Evolutionary conservation across 2,888 invertebrate genomes (phyloP).

Genomic region (Cephus nigrinus): DNA sequence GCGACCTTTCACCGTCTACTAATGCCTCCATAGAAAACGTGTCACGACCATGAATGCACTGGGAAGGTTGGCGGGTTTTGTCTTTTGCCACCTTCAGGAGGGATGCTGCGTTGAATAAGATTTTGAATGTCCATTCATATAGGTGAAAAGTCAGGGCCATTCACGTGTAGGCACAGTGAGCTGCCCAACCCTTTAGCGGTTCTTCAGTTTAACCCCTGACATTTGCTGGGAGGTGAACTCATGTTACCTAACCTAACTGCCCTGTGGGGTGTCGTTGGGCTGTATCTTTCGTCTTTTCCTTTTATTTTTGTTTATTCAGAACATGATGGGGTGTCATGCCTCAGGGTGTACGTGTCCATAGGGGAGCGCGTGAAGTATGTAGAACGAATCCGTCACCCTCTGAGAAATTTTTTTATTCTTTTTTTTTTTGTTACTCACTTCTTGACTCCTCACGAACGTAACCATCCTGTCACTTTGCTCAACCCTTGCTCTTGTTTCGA

Average conservation of each 20-base stretch:
- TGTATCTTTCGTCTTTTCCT: not conserved
- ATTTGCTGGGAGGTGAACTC: not conserved
- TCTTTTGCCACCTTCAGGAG: not conserved
- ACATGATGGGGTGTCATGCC: constrained; percentile 1
- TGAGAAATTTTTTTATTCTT: not conserved
- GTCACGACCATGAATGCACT: not conserved
- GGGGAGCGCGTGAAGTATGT: not conserved
- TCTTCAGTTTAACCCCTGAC: constrained; percentile 1
- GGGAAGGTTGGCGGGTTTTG: not conserved
- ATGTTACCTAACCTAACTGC: not conserved
- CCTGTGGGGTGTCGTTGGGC: not conserved
- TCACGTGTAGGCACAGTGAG: not conserved
- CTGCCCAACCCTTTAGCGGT: not conserved
- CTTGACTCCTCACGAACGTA: not conserved
- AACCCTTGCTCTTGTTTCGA: not conserved
- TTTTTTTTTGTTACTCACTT: not conserved
- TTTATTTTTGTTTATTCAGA: constrained; percentile 1
- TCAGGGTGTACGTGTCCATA: not conserved
- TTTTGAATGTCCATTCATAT: constrained; percentile 1
- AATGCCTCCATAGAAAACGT: not conserved
- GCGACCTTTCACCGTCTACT: constrained; percentile 1
- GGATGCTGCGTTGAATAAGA: constrained; percentile 1
- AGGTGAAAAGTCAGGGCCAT: constrained; percentile 2
- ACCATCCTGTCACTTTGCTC: not conserved
- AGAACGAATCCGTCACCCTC: not conserved